Conservation (phyloP, 2,113 vertebrate genomes). For the Pterophyllum scalare region DNA sequence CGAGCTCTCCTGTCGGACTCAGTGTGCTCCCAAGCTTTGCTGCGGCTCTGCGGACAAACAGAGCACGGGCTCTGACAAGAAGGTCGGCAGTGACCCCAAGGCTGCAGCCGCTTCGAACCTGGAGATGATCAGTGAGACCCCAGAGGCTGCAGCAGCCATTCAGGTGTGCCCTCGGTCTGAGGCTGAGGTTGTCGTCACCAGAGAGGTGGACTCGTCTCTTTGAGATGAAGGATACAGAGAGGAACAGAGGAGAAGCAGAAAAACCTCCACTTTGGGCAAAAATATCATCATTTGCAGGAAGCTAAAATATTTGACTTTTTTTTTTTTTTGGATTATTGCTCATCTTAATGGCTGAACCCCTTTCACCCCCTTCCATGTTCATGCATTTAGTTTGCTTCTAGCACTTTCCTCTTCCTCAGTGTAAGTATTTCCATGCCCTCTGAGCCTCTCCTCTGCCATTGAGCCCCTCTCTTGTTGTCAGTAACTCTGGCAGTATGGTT, state of each 20-base stretch:
- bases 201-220: conserved; percentile 83
- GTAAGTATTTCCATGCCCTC: neutral
- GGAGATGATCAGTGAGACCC: conserved; percentile 85
- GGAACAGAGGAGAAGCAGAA: conserved; percentile 17
- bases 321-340: conserved; percentile 7
- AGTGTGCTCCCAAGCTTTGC: conserved; percentile 96
- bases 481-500: conserved; percentile 42
- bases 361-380: neutral
- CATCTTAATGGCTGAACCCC: neutral
- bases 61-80: conserved; percentile 69
- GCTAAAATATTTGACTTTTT: neutral
- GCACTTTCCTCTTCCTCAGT: neutral
- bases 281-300: conserved; percentile 17
- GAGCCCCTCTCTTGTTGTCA: conserved; percentile 8
- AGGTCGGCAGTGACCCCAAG: conserved; percentile 38
- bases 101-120: conserved; percentile 78
- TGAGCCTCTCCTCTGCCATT: conserved; percentile 3
- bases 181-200: conserved; percentile 32
- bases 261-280: conserved; percentile 30
- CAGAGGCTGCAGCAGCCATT: conserved; percentile 19
- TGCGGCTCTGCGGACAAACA: conserved; percentile 86
- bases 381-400: neutral
- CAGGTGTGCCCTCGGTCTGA: conserved; percentile 51
- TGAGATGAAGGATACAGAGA: conserved; percentile 51
- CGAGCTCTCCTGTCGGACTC: conserved; percentile 95